Base-by-base conservation (phyloP, 2,888 invertebrate species). In the Acrobasis repandana region DNA sequence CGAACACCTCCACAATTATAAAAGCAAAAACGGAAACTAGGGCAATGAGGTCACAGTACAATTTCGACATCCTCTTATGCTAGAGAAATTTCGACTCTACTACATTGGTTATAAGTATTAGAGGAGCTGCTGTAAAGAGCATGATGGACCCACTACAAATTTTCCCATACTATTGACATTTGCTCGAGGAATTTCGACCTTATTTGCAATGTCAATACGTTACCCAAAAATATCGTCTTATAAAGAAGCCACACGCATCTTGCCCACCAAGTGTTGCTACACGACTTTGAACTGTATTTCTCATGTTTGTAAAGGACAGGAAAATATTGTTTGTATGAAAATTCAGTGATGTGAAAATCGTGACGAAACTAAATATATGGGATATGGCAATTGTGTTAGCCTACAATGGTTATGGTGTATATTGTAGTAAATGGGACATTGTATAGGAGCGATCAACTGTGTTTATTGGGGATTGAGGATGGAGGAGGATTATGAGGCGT, bases 31-130 rank as follows among this genome's bases (percentile, higher is more conserved):
- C 60, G 33, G 16, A 60, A 60, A 52, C 46, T 60, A 43, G 60
- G 60, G 52, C 60, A 60, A 60, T 60, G 60, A 52, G 60, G 60
- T 54, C 60, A 60, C 43, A 43, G 2, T 4, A 10, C 43, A 43
- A 43, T 43, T 36, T 38, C 3, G 38, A 3, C 38, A 38, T 11
- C n/a, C 14, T 43, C 1, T n/a, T 43, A n/a, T 14, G 43, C 43
- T 43, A 14, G n/a, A n/a, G 14, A 14, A 43, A 43, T 3, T 43
- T 43, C 14, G 1, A 43, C 43, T n/a, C 43, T 43, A 43, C n/a
- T n/a, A 3, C 43, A 3, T 5, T 43, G n/a, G 11, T 14, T 14
- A 8, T 28, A 14, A 50, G 14, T 4, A 14, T 14, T 50, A 20
- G 9, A 10, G 4, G 14, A 14, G 38, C n/a, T n/a, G n/a, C n/a